These are phyloP conservation scores for Porites cylindrica DNA, from an alignment of 92 coral and sea anemone species.

Conservation along the genomic window DNA sequence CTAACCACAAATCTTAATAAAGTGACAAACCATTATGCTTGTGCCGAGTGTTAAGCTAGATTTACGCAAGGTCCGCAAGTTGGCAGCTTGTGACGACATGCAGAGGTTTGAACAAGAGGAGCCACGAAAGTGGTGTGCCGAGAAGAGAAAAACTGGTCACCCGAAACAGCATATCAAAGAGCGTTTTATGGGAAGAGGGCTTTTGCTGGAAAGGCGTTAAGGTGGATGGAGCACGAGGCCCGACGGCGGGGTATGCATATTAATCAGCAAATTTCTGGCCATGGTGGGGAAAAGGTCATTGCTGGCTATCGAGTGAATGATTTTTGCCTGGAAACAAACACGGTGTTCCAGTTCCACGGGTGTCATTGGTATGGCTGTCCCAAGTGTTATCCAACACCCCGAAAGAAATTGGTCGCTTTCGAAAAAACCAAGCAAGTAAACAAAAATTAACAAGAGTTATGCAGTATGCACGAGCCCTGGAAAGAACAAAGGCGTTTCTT, in stretches of 20 bases:
- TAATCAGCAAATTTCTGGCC: slow-evolving; percentile 30
- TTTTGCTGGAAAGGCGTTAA: neutral
- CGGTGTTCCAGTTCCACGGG: slow-evolving; percentile 33
- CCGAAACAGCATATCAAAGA: neutral
- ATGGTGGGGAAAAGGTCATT: slow-evolving; percentile 18
- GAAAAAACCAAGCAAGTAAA: neutral
- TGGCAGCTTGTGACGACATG: too few relatives aligned
- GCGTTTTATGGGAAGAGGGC: neutral
- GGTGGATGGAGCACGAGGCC: neutral
- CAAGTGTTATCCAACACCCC: neutral
- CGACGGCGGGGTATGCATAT: neutral
- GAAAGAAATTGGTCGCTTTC: neutral
- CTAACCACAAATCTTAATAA: too few relatives aligned
- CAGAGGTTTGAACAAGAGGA: too few relatives aligned
- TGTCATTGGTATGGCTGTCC: slow-evolving; percentile 51
- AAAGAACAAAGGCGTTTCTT: too few relatives aligned
- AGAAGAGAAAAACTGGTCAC: slow-evolving; percentile 5
- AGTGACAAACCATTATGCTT: too few relatives aligned
- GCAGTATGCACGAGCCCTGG: too few relatives aligned
- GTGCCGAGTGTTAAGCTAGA: too few relatives aligned
- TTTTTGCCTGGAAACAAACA: neutral
- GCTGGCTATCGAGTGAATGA: neutral
- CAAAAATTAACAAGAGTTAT: neutral
- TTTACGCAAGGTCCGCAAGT: too few relatives aligned
- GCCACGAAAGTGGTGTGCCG: too few relatives aligned